Base-by-base conservation (phyloP, 2,113 vertebrate genomes). In the Rhombomys opimus region DNA sequence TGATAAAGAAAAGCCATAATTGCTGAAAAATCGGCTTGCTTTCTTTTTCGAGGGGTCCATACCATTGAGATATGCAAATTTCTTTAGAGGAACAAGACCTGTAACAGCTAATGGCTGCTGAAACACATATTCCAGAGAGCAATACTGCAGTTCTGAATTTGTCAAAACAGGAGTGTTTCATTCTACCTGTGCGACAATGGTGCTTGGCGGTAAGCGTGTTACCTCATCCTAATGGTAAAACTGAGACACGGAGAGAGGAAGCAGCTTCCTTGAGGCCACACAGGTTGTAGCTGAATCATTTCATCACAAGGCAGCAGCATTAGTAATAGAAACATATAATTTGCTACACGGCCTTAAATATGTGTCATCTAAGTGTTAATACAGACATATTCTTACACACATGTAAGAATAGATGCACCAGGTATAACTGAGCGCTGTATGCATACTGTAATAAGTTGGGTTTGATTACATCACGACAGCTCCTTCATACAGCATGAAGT, bases 61-160 rank as follows among this genome's bases (percentile, higher is more conserved):
- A 12, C 6, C n/a, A 14, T 57, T 77, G 35, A 67, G 73, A 82
- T 90, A 95, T 32, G 13, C 5, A 97, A 82, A 32, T 68, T n/a
- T 65, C 63, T 95, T 76, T 75, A n/a, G 38, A 85, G 46, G 11
- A 89, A 77, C 9, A 78, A 63, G 3, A 7, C 50, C 38, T 91
- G 65, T 65, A 84, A 78, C 20, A 85, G 0, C 25, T 67, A 85
- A 54, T 88, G 88, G 52, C 22, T 89, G 84, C 59, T 95, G 35
- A 93, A 81, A 85, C 5, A 61, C 3, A 32, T 67, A 30, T 57
- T 92, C 77, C 57, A 25, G 13, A 61, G 68, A 92, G 61, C 67
- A 92, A 88, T 85, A 68, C 8, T 52, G 61, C 15, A 32, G 32
- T 63, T 94, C 77, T 94, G 54, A 93, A 75, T 87, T 81, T 91